Base-by-base conservation (phyloP, 2,113 vertebrate species). In the Phocoena sinus region DNA sequence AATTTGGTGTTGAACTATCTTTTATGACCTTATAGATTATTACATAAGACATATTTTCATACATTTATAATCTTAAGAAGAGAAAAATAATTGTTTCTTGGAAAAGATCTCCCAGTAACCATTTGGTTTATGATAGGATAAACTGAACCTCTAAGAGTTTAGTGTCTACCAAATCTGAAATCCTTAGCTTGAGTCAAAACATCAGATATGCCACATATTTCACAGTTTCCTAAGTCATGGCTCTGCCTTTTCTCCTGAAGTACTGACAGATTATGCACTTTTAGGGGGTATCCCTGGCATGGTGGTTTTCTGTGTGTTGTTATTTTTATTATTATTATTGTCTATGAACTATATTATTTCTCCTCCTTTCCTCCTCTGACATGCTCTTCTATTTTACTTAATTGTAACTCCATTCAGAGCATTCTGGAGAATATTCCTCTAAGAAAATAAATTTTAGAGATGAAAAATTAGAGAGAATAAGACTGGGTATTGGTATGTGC, bases 401-500 rank as follows among this genome's bases (percentile, higher is more conserved):
- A 99, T 99, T 99, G 99, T 98, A 74, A 99, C 98, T 98, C 98
- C 98, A 98, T 99, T 99, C 81, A 99, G 98, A 96, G 99, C 99
- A 98, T 99, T 99, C 63, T 99, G 99, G 96, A 99, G 11, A 93
- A 67, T 44, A 41, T 91, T 92, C 38, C 10, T 74, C 68, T 77
- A 91, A 82, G 41, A 99, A 97, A 0, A 99, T 99, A 95, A 99
- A 98, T 97, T 99, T 99, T 28, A 99, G 99, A 98, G 99, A 99
- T 0, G 98, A 99, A 98, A 99, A 99, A 98, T 99, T 99, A 98
- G 99, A 98, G 0, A 99, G 98, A 0, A 99, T 99, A 97, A 99
- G 98, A 88, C 98, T 99, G 33, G 99, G 99, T 96, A 99, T 99
- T 41, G 98, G 98, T 83, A 99, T 99, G 96, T 99, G 99, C 97